Conservation (phyloP, 1,140 invertebrate species). For the Trachymyrmex septentrionalis region DNA sequence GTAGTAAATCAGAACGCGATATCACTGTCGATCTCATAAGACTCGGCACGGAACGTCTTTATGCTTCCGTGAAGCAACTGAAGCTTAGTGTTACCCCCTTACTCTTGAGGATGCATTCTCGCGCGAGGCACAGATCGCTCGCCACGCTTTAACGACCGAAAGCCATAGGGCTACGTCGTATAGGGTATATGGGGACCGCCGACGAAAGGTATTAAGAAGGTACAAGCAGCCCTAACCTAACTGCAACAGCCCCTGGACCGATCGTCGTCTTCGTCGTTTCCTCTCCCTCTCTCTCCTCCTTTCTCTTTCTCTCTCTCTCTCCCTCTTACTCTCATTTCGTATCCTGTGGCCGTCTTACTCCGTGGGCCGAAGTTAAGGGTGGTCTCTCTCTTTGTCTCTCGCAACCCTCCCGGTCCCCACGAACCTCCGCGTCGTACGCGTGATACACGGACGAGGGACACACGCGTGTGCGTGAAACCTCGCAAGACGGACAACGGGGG, state of each 20-base stretch:
- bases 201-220: constrained; percentile 77
- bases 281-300: constrained; percentile 28
- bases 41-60: constrained; percentile 13
- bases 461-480: constrained; percentile 79
- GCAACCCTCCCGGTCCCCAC: constrained; percentile 28
- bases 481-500: constrained; percentile 83
- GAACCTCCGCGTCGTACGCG: constrained; percentile 67
- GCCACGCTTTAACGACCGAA: constrained; percentile 54
- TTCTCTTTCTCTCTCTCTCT: constrained; percentile 22
- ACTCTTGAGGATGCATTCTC: constrained; percentile 31
- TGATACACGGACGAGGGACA: constrained; percentile 72
- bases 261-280: constrained; percentile 68
- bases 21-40: constrained; percentile 35
- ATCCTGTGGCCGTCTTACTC: constrained; percentile 75
- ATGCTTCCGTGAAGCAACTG: constrained; percentile 6
- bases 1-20: constrained; percentile 49
- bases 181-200: constrained; percentile 58
- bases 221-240: constrained; percentile 75
- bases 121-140: constrained; percentile 49
- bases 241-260: constrained; percentile 75
- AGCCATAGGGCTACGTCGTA: constrained; percentile 56
- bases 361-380: constrained; percentile 77
- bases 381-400: constrained; percentile 79
- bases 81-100: constrained; percentile 9
- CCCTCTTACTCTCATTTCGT: constrained; percentile 63